Evolutionary conservation across 1,140 invertebrate species (phyloP).

Genomic region (Bombus ignitus): DNA sequence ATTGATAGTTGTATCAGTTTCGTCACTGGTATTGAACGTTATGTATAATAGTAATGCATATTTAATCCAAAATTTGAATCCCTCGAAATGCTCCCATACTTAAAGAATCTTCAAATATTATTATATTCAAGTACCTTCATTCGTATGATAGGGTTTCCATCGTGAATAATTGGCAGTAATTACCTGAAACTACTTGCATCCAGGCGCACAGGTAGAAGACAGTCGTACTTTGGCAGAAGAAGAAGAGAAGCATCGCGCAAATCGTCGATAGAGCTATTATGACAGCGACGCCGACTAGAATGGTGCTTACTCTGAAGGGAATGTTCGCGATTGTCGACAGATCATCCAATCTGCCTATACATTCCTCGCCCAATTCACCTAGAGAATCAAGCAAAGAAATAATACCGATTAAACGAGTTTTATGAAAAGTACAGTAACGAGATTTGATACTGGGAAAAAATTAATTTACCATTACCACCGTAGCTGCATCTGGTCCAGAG

Average conservation of each 20-base stretch:
- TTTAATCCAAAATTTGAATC: background rate
- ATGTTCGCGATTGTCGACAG: constrained; percentile 91
- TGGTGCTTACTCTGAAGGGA: constrained; percentile 91
- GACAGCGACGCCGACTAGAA: constrained; percentile 94
- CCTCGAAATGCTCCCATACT: background rate
- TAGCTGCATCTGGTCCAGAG: constrained; percentile 93
- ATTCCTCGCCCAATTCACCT: constrained; percentile 88
- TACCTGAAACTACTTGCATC: constrained; percentile 97
- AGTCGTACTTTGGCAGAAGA: constrained; percentile 96
- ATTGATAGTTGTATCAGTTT: no score
- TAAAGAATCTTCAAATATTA: background rate
- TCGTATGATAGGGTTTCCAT: background rate
- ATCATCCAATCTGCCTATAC: constrained; percentile 92
- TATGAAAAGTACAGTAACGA: background rate
- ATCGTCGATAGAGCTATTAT: constrained; percentile 93
- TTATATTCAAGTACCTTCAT: background rate
- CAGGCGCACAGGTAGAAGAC: constrained; percentile 97
- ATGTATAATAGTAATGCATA: no score
- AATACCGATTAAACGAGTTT: background rate
- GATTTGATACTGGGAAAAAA: background rate
- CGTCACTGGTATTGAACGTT: no score
- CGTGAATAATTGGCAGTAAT: constrained; percentile 66
- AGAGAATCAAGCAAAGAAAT: constrained; percentile 38
- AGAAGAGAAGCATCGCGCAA: constrained; percentile 94
- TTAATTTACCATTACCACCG: constrained; percentile 73